Percentiles rank a stretch among this genome's conserved stretches.
Evolutionary conservation across 2,797 vertebrate species (phyloP).

Genomic region (Rachycentron canadum): DNA sequence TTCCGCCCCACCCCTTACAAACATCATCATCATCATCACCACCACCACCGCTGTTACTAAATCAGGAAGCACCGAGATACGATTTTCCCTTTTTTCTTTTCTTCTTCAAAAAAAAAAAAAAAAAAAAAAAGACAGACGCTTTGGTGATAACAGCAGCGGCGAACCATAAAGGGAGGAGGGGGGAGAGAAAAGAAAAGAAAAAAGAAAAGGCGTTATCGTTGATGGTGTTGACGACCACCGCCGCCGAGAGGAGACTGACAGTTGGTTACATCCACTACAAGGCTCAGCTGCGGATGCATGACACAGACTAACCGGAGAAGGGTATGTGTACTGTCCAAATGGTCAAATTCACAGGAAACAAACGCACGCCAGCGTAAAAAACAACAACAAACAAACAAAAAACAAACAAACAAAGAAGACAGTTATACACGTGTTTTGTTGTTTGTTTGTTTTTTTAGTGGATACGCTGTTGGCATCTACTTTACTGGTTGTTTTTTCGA

Average conservation of each 20-base stretch:
- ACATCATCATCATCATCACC: no score
- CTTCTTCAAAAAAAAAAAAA: no score
- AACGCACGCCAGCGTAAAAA: neutral
- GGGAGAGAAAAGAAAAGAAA: no score
- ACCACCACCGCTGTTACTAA: slow-evolving; percentile 73
- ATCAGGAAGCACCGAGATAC: slow-evolving; percentile 84
- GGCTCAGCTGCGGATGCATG: slow-evolving; percentile 80
- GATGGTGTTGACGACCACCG: slow-evolving; percentile 52
- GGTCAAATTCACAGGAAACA: slow-evolving; percentile 8
- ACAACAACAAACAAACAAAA: no score
- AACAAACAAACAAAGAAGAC: no score
- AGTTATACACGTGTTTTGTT: neutral
- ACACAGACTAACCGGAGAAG: slow-evolving; percentile 71
- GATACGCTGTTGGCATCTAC: neutral
- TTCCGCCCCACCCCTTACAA: slow-evolving; percentile 85
- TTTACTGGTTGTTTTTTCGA: neutral
- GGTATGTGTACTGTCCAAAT: slow-evolving; percentile 68
- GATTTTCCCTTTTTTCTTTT: slow-evolving; percentile 18
- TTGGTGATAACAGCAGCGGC: slow-evolving; percentile 37
- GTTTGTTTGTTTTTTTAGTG: no score
- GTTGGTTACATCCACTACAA: slow-evolving; percentile 61
- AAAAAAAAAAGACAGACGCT: no score
- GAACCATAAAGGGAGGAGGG: slow-evolving; percentile 28
- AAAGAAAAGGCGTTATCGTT: slow-evolving; percentile 35
- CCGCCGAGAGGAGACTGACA: slow-evolving; percentile 63